These are phyloP conservation scores for Zaprionus kolodkinae DNA, from an alignment of 1,140 invertebrate genomes.

Conservation along the genomic window DNA sequence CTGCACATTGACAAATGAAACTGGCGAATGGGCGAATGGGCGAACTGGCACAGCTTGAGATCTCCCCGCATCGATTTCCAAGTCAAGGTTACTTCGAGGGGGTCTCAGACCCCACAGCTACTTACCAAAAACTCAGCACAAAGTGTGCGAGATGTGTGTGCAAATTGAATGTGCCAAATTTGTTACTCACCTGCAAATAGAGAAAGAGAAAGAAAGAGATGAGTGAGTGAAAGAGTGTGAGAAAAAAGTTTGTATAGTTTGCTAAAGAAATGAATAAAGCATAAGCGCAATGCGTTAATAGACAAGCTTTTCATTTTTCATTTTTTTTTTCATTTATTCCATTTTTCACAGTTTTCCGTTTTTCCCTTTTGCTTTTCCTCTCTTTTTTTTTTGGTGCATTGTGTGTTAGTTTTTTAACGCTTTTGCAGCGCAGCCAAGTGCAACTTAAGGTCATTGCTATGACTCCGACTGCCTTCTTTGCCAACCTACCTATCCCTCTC, in stretches of 20 bases:
- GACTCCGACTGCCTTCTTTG: not conserved
- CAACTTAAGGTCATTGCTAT: slow-evolving; percentile 47
- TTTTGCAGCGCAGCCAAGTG: slow-evolving; percentile 26
- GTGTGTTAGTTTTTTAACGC: not conserved
- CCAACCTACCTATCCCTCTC: not conserved
- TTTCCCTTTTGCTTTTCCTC: not conserved
- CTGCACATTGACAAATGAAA: slow-evolving; percentile 78
- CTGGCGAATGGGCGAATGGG: slow-evolving; percentile 46
- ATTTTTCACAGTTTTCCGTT: slow-evolving; percentile 3
- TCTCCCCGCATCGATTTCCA: not conserved
- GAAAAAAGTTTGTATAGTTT: not conserved
- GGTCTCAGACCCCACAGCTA: not conserved
- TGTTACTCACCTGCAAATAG: slow-evolving; percentile 68
- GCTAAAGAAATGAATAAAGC: slow-evolving; percentile 1
- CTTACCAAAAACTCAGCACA: slow-evolving; percentile 3
- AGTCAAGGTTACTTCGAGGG: not conserved
- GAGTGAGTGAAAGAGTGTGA: slow-evolving; percentile 27
- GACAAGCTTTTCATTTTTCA: slow-evolving; percentile 13
- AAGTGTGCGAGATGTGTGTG: slow-evolving; percentile 11
- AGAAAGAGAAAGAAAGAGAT: slow-evolving; percentile 23
- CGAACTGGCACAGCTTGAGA: slow-evolving; percentile 34
- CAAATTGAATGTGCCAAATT: slow-evolving; percentile 54
- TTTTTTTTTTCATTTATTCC: not conserved
- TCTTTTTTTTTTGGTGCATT: not conserved
- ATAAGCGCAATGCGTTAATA: slow-evolving; percentile 30